These are phyloP conservation scores for Palythoa caribaeorum DNA, from an alignment of 92 coral and sea anemone species.

Conservation along the genomic window DNA sequence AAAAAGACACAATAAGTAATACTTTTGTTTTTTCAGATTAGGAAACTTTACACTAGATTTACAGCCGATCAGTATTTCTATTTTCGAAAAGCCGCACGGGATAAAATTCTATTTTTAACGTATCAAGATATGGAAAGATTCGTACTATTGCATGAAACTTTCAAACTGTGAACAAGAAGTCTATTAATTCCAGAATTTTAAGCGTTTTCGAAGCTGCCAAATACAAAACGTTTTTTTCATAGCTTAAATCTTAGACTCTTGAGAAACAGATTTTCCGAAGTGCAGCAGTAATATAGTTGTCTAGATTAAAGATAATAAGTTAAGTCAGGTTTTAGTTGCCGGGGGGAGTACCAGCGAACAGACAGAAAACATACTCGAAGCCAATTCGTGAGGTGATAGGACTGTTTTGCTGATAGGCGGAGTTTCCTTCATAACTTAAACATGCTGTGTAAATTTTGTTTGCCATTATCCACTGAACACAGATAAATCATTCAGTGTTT, in stretches of 20 bases:
- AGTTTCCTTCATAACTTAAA: conserved; percentile 52
- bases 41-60: conserved; percentile 16
- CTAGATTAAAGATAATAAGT: conserved; percentile 1
- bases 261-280: conserved; percentile 26
- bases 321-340: conserved; percentile 13
- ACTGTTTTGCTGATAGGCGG: conserved; percentile 56
- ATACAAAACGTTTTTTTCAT: conserved; percentile 14
- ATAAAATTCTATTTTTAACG: not conserved
- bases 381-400: conserved; percentile 22
- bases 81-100: conserved; percentile 11
- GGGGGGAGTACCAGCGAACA: conserved; percentile 24
- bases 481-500: conserved; percentile 4
- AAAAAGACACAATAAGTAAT: not conserved
- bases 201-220: not conserved
- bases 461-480: conserved; percentile 55
- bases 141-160: not conserved
- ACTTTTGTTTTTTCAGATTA: conserved; percentile 10
- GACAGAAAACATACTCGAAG: conserved; percentile 34
- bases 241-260: conserved; percentile 10
- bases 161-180: conserved; percentile 35
- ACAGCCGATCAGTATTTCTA: not conserved
- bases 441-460: conserved; percentile 67
- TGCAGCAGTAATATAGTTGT: conserved; percentile 29
- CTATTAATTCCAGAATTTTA: conserved; percentile 14
- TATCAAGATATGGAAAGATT: conserved; percentile 11